Evolutionary conservation across 2,797 vertebrate genomes (phyloP).

Genomic region (Stomatorhinus walkeri): DNA sequence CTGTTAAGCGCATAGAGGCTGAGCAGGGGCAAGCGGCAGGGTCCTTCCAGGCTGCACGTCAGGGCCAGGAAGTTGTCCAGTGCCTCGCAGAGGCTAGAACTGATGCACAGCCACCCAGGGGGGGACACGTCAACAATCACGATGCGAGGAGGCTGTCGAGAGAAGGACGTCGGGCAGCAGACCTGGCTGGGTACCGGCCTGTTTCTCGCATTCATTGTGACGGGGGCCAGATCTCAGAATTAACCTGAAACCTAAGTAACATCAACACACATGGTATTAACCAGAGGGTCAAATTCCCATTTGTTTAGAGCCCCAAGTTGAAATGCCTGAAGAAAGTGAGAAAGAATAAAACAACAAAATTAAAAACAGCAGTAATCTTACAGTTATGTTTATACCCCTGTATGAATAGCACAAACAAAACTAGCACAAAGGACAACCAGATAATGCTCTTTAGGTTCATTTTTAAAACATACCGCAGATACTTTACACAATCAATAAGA

Average conservation of each 20-base stretch:
- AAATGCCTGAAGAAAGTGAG: not conserved
- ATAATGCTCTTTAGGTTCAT: not conserved
- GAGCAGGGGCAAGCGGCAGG: conserved; percentile 73
- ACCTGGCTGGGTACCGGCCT: conserved; percentile 33
- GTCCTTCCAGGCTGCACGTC: conserved; percentile 67
- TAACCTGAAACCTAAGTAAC: not conserved
- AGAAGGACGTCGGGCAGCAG: conserved; percentile 47
- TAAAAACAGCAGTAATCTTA: not conserved
- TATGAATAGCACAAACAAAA: not conserved
- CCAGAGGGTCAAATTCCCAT: not conserved
- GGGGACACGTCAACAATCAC: conserved; percentile 73
- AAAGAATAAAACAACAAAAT: not conserved
- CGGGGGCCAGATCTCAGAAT: not conserved
- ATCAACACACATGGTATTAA: not conserved
- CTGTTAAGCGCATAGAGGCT: conserved; percentile 76
- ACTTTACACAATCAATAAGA: conserved; percentile 33
- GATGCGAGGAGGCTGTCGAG: conserved; percentile 62
- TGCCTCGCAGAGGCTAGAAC: conserved; percentile 70
- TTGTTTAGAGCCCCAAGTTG: not conserved
- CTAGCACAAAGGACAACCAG: not conserved
- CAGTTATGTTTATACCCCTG: not conserved
- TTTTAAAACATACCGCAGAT: not conserved
- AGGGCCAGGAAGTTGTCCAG: conserved; percentile 79
- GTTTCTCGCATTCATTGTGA: conserved; percentile 46
- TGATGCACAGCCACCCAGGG: conserved; percentile 68